Conservation (phyloP, 1,140 invertebrate species). For the Vanessa tameamea region DNA sequence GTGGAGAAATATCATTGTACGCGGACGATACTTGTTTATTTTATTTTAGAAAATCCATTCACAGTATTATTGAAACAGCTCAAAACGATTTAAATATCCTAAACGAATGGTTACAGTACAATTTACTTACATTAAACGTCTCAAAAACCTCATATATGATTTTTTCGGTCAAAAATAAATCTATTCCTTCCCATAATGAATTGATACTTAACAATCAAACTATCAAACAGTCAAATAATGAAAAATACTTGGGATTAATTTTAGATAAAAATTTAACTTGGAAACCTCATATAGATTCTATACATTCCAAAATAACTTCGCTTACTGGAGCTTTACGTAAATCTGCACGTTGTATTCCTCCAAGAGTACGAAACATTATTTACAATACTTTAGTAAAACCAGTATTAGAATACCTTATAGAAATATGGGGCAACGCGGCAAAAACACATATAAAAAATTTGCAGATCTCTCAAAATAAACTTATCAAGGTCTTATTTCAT, state of each 20-base stretch:
- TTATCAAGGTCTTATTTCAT: slow-evolving; percentile 1
- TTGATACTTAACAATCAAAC: slow-evolving; percentile 9
- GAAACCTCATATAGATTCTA: slow-evolving; percentile 11
- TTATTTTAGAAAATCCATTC: not conserved
- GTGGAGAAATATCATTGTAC: not conserved
- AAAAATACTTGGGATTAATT: not conserved
- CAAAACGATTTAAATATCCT: no score
- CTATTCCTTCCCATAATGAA: no score
- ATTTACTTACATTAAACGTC: no score
- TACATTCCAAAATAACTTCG: slow-evolving; percentile 12
- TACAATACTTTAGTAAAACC: no score
- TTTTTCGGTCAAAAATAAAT: no score
- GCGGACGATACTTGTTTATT: not conserved
- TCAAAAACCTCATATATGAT: no score
- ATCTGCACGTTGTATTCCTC: no score
- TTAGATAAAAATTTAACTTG: no score
- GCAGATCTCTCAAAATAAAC: slow-evolving; percentile 12
- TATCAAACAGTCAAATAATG: not conserved
- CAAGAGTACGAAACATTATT: no score
- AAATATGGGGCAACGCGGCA: not conserved
- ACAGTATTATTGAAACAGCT: slow-evolving; percentile 9
- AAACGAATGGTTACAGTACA: no score
- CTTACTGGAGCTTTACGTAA: not conserved
- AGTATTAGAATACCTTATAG: no score
- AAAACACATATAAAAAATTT: slow-evolving; percentile 17